Base-by-base conservation (phyloP, 2,888 invertebrate species). In the Eupithecia inturbata region DNA sequence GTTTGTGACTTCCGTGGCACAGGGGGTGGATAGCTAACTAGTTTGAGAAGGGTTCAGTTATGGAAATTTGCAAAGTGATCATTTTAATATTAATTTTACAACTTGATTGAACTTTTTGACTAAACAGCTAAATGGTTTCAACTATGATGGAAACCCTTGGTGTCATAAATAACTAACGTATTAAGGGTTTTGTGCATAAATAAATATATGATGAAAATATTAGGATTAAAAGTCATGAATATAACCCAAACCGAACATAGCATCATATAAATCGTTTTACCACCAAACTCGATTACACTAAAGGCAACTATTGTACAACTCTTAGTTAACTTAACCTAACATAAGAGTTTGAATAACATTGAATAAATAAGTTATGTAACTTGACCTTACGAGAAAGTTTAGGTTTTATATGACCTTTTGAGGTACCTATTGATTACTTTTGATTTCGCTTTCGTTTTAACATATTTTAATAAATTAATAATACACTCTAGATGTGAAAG, bases 321-420 rank as follows among this genome's bases (percentile, higher is more conserved):
- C 22, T 53, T 53, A 53, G 53, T 22, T 53, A 62, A 62, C 16
- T 62, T 19, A 62, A 62, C 62, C 28, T 6, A 60, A 60, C 60
- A 57, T 57, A 26, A 57, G 7, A 28, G 26, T 68, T 57, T 19
- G 62, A 33, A 45, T 69, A 68, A 49, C 26, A 53, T 36, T 16
- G 57, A 68, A 64, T 39, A 69, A 68, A 68, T 60, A 0, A 26
- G 16, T 75, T 73, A 75, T 66, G 62, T 73, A 77, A 78, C 67
- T 53, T 75, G 77, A 77, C 78, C 80, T 77, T 70, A 72, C 49
- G 67, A 77, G 78, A 78, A 78, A 77, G 78, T 62, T 26, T 71
- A 57, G 19, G 33, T 62, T 31, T 57, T 57, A 68, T 72, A 63
- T 77, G 64, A 53, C 19, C 36, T 69, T 64, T 26, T 49, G 66